Percentiles rank a stretch among this genome's conserved stretches.
phyloP scores from a whole-genome alignment of 2,113 vertebrate species.

The Myrmecobius fasciatus region DNA sequence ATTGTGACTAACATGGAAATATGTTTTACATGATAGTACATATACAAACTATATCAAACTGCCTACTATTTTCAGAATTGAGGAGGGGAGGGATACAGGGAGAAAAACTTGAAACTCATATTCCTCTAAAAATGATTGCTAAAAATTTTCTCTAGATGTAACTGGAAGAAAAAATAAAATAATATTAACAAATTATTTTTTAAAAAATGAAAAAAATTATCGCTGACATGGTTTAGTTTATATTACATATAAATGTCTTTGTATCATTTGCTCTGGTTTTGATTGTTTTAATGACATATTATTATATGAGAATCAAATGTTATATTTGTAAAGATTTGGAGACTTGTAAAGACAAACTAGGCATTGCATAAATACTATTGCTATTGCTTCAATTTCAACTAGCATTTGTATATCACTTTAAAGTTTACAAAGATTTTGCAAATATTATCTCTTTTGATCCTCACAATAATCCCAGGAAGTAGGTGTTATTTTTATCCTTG shows the following conservation, averaged over 20 bases:
- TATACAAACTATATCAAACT: too few relatives aligned
- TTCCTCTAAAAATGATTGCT: too few relatives aligned
- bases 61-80: too few relatives aligned
- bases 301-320: neutral
- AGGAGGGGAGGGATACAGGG: too few relatives aligned
- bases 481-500: too few relatives aligned
- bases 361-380: neutral
- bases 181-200: too few relatives aligned
- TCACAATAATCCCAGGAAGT: neutral
- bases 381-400: neutral
- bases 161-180: too few relatives aligned
- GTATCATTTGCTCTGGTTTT: conserved; percentile 37
- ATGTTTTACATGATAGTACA: too few relatives aligned
- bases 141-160: too few relatives aligned
- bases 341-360: neutral
- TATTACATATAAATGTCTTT: neutral
- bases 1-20: too few relatives aligned
- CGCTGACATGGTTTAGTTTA: neutral
- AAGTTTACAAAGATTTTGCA: neutral
- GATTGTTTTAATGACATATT: neutral
- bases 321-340: neutral
- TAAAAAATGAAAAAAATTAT: neutral
- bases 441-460: neutral
- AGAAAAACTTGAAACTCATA: too few relatives aligned
- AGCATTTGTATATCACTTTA: neutral